These are phyloP conservation scores for Leucophora obtusa DNA, from an alignment of 2,888 invertebrate species.

Conservation along the genomic window DNA sequence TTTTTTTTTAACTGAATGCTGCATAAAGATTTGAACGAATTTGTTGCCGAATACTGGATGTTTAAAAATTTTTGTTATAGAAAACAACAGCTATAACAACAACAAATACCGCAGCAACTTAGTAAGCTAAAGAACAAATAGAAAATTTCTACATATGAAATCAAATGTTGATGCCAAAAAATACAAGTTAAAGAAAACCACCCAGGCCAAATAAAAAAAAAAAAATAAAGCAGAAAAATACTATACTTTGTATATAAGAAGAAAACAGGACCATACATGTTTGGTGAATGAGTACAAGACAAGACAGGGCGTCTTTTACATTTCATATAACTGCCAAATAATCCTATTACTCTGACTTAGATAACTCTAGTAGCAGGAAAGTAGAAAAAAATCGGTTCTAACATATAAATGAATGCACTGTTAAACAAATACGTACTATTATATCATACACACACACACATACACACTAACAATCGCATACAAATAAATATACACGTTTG, in stretches of 20 bases:
- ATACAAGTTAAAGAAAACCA: neutral
- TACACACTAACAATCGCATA: neutral
- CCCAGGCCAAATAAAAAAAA: neutral
- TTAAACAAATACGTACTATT: constrained; percentile 7
- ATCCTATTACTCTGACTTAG: constrained; percentile 53
- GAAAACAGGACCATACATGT: neutral
- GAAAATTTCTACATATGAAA: constrained; percentile 25
- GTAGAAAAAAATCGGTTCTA: constrained; percentile 14
- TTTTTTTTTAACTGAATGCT: neutral
- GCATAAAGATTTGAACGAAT: neutral
- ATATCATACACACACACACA: neutral
- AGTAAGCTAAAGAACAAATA: constrained; percentile 15
- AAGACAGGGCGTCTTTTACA: constrained; percentile 39
- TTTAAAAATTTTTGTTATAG: constrained; percentile 11
- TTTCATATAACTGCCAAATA: constrained; percentile 57
- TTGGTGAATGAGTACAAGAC: constrained; percentile 16
- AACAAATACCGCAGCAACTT: neutral
- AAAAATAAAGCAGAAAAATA: neutral
- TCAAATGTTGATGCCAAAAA: constrained; percentile 36
- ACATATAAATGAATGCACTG: constrained; percentile 26
- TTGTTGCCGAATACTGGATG: neutral
- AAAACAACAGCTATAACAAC: neutral
- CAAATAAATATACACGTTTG: neutral
- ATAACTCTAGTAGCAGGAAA: constrained; percentile 20
- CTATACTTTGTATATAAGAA: constrained; percentile 12